These are phyloP conservation scores for Cancer borealis DNA, from an alignment of 2,888 invertebrate species.

Conservation along the genomic window DNA sequence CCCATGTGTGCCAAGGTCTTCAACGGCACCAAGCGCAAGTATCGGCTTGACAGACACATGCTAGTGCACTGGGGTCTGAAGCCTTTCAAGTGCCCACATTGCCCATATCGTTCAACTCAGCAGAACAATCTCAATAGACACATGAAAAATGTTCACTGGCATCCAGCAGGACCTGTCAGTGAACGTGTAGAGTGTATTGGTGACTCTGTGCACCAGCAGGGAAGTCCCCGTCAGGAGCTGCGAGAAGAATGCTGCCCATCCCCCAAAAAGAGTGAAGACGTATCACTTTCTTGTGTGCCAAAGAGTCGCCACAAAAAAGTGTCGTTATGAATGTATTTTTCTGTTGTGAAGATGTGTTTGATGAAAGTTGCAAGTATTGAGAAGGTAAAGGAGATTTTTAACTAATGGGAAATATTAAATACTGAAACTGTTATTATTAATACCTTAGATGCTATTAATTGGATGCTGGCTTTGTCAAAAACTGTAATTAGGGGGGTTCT, in stretches of 20 bases:
- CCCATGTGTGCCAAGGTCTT: constrained; percentile 74
- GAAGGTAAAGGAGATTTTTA: constrained; percentile 24
- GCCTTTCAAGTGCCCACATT: constrained; percentile 73
- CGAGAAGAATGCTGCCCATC: constrained; percentile 41
- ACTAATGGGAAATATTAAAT: not conserved
- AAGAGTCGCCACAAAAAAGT: constrained; percentile 53
- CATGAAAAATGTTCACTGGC: constrained; percentile 66
- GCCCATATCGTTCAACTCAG: constrained; percentile 71
- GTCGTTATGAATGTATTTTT: constrained; percentile 39
- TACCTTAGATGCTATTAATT: not conserved
- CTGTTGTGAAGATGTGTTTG: not conserved
- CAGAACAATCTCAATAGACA: constrained; percentile 72
- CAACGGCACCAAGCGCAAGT: constrained; percentile 75
- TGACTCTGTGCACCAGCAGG: constrained; percentile 32
- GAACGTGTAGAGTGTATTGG: constrained; percentile 26
- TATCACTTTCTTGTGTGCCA: constrained; percentile 46
- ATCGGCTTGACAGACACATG: constrained; percentile 75
- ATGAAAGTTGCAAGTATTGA: constrained; percentile 15
- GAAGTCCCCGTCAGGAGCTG: constrained; percentile 39
- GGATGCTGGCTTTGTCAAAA: not conserved
- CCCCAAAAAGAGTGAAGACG: constrained; percentile 52
- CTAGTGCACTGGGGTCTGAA: constrained; percentile 72
- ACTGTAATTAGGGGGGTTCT: constrained; percentile 12
- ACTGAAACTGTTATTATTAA: not conserved
- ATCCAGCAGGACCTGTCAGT: constrained; percentile 33